Evolutionary conservation across 2,888 invertebrate genomes (phyloP), one percentile per base, ranked within the genome.

Genomic region (Pseudanteris insignis): DNA sequence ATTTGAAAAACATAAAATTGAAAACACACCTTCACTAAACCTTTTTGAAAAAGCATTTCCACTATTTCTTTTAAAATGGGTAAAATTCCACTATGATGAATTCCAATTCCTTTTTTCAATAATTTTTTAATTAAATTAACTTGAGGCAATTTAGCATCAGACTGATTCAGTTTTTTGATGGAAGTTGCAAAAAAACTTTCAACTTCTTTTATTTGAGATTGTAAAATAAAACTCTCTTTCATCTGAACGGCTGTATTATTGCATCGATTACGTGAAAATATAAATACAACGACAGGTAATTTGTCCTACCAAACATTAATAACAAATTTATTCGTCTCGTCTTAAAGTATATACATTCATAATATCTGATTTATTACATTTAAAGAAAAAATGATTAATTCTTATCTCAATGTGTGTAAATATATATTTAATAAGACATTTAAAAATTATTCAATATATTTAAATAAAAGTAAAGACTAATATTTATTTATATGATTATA

Each of bases 41-140:
- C 96, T 65, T 87, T 86, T 75, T 96, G 94, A 77, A 99, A 99
- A 8, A 98, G 83, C 86, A 98, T 90, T 81, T 99, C 99, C 0
- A 99, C 97, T 41, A 98, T 94, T 84, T 99, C 99, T 77, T 98
- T 99, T n/a, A 99, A 85, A 69, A 99, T 91, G 0, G 99, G 99
- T 57, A 99, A 81, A 67, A 99, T 95, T 7, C 99, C 99, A 78
- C 96, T 96, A 81, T 99, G 99, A 81, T 99, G 99, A 2, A 99
- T 90, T 0, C 97, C 99, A 61, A 99, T 91, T 1, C 99, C 99
- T 48, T 91, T 86, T 69, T 88, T 86, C 12, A 94, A 75, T 29
- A 89, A 84, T 46, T 87, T 85, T 67, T 86, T 84, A 84, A 95
- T 86, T 54, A 85, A 82, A 13, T 83, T 66, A 55, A 87, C 88